Conservation (phyloP, 2,113 vertebrate genomes). For the Myrmophylax atrothorax region DNA sequence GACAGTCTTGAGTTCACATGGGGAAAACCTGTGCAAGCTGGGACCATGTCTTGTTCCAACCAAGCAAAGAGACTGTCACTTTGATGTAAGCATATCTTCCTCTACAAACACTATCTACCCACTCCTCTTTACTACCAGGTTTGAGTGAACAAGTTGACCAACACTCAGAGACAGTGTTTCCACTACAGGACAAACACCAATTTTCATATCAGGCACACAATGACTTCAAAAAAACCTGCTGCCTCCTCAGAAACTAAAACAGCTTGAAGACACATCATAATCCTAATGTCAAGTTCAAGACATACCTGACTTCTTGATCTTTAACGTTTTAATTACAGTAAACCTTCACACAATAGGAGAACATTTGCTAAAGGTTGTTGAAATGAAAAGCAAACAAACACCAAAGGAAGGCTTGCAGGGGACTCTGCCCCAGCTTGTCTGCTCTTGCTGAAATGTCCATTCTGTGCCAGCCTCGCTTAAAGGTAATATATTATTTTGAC, state of each 20-base stretch:
- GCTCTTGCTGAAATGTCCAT: background rate
- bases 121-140: rapidly evolving
- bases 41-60: background rate
- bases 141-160: background rate
- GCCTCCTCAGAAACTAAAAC: background rate
- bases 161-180: background rate
- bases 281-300: background rate
- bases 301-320: background rate
- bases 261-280: background rate
- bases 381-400: background rate
- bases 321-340: background rate
- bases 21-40: background rate
- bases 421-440: background rate
- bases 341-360: background rate
- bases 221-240: background rate
- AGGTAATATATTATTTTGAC: background rate
- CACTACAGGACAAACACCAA: background rate
- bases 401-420: background rate
- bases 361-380: background rate
- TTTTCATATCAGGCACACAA: background rate
- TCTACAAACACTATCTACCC: background rate
- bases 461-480: background rate
- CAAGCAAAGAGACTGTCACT: background rate
- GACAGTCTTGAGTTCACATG: background rate
- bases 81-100: background rate